Evolutionary conservation across 2,888 invertebrate genomes (phyloP).

Genomic region (Corbicula japonica): DNA sequence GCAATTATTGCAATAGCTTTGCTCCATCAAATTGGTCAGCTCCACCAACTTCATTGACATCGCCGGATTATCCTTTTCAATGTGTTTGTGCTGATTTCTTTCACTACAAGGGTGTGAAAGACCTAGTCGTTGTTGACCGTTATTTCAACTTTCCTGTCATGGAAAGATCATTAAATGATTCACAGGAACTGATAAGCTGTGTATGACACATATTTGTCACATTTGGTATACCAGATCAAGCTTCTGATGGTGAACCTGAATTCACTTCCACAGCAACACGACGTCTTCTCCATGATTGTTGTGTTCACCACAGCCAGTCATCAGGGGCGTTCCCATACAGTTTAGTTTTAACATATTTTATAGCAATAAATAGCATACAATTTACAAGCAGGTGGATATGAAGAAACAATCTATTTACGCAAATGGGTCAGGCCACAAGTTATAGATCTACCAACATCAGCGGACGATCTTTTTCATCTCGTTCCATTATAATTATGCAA

Average conservation of each 20-base stretch:
- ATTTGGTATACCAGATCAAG: slow-evolving; percentile 67
- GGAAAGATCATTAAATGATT: slow-evolving; percentile 31
- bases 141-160: slow-evolving; percentile 72
- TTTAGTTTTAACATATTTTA: too few relatives aligned
- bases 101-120: slow-evolving; percentile 60
- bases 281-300: slow-evolving; percentile 68
- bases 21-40: slow-evolving; percentile 69
- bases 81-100: slow-evolving; percentile 58
- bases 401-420: too few relatives aligned
- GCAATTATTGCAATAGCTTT: slow-evolving; percentile 64
- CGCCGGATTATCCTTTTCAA: slow-evolving; percentile 67
- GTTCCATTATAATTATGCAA: too few relatives aligned
- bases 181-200: slow-evolving; percentile 58
- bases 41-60: slow-evolving; percentile 59
- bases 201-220: slow-evolving; percentile 64
- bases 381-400: too few relatives aligned
- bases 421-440: too few relatives aligned
- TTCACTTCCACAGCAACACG: slow-evolving; percentile 63
- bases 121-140: slow-evolving; percentile 68
- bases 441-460: too few relatives aligned
- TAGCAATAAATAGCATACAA: too few relatives aligned
- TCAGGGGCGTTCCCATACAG: slow-evolving; percentile 75
- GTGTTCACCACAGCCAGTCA: slow-evolving; percentile 72
- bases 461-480: too few relatives aligned
- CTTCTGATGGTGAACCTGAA: slow-evolving; percentile 70